phyloP scores from a whole-genome alignment of 2,797 vertebrate genomes.

The Neopelma chrysocephalum region DNA sequence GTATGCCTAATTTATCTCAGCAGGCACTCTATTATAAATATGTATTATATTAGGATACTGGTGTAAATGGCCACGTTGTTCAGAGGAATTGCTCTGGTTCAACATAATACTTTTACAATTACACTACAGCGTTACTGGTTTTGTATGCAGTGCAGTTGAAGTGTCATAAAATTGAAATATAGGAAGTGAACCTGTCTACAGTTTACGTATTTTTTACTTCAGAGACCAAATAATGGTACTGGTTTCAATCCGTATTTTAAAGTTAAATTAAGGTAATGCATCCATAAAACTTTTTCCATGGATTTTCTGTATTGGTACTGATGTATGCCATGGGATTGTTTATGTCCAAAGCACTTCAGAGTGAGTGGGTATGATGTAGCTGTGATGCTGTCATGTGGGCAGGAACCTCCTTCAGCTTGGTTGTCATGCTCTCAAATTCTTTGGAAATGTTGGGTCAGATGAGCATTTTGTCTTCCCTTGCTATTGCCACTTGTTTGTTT shows the following conservation, averaged over 20 bases:
- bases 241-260: not conserved
- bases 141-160: constrained; percentile 2
- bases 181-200: not conserved
- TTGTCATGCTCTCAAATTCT: not conserved
- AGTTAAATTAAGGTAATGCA: not conserved
- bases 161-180: not conserved
- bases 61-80: not conserved
- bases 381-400: not conserved
- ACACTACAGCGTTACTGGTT: not conserved
- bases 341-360: not conserved
- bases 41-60: not conserved
- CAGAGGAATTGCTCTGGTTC: not conserved
- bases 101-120: not conserved
- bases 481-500: not conserved
- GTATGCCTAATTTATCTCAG: constrained; percentile 29
- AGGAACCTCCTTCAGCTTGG: not conserved
- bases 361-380: not conserved
- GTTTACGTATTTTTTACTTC: not conserved
- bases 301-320: not conserved
- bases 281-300: not conserved
- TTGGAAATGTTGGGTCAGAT: not conserved
- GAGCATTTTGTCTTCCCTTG: not conserved
- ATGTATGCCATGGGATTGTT: not conserved
- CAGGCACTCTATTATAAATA: not conserved
- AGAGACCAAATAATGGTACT: not conserved